phyloP scores from a whole-genome alignment of 2,113 vertebrate species.

The Grammomys surdaster region DNA sequence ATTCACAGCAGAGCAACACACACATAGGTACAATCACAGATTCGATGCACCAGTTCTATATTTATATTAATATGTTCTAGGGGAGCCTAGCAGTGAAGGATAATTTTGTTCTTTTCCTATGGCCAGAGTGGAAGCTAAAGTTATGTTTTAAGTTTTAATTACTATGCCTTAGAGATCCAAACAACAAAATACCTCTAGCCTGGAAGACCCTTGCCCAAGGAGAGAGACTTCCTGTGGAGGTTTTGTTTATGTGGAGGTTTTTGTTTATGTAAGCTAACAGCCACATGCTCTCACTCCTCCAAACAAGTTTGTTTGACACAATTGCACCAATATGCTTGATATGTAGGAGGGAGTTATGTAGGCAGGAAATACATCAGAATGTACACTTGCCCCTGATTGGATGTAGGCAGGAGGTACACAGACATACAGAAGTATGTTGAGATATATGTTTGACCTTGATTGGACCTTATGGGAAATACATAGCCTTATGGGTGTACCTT shows the following conservation, averaged over 20 bases:
- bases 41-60: neutral
- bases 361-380: neutral
- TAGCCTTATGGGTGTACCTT: neutral
- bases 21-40: neutral
- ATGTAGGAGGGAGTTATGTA: neutral
- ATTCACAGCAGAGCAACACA: neutral
- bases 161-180: neutral
- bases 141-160: neutral
- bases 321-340: neutral
- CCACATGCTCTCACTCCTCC: neutral
- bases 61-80: conserved; percentile 41
- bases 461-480: neutral
- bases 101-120: neutral
- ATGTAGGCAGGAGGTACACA: neutral
- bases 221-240: neutral
- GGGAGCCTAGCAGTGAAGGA: neutral
- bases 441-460: neutral
- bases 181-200: neutral
- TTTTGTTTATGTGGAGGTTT: too few relatives aligned
- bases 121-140: neutral
- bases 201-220: neutral
- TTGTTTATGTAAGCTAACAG: neutral
- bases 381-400: neutral
- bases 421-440: neutral
- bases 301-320: neutral